A percentile compares a stretch with the other conserved stretches of the same genome.
Conservation (phyloP, 2,113 vertebrate species). For the Gopherus evgoodei region DNA sequence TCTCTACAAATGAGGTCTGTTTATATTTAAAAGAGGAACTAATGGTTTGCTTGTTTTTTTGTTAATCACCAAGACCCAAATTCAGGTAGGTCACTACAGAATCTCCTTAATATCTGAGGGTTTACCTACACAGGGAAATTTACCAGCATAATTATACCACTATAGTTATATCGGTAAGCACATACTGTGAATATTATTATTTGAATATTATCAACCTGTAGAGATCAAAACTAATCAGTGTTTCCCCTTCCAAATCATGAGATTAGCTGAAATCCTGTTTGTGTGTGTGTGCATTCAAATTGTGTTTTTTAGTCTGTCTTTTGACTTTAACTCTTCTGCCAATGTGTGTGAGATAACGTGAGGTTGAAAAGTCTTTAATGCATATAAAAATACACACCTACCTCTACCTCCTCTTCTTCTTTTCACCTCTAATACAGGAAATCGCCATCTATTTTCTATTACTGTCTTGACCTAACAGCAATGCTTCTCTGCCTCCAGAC, state of each 20-base stretch:
- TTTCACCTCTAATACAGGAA: too few species aligned
- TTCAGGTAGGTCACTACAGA: neutral
- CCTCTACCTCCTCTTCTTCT: too few species aligned
- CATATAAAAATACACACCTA: too few species aligned
- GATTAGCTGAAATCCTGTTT: too few species aligned
- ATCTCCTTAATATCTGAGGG: neutral
- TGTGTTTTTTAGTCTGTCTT: too few species aligned
- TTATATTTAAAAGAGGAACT: neutral
- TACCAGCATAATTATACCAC: neutral
- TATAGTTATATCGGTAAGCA: accelerated
- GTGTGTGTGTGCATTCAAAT: too few species aligned
- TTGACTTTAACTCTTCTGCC: too few species aligned
- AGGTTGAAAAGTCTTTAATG: too few species aligned
- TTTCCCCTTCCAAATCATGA: too few species aligned
- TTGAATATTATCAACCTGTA: neutral
- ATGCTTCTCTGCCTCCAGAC: neutral
- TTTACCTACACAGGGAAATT: neutral
- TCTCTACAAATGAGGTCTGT: neutral
- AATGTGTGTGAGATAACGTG: too few species aligned
- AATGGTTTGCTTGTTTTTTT: neutral
- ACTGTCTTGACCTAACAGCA: neutral
- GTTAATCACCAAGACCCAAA: neutral
- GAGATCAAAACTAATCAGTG: too few species aligned
- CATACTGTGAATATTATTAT: neutral
- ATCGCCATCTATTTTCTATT: too few species aligned